phyloP scores from a whole-genome alignment of 64 coral and sea anemone genomes.

The Acropora tenuis region DNA sequence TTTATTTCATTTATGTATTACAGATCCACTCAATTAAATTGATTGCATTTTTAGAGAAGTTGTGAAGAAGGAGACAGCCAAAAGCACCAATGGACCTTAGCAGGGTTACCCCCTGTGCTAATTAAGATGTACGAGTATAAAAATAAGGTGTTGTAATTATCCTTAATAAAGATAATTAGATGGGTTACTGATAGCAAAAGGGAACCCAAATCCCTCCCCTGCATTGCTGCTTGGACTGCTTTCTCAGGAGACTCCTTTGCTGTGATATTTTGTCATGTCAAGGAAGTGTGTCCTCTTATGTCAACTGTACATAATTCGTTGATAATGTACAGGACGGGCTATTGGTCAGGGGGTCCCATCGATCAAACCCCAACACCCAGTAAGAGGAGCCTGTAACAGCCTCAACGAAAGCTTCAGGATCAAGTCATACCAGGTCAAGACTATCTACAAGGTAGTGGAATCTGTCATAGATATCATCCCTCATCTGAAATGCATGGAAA shows the following conservation, averaged over 20 bases:
- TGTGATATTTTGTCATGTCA: conserved; percentile 57
- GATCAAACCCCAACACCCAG: conserved; percentile 31
- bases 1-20: conserved; percentile 17
- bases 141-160: conserved; percentile 61
- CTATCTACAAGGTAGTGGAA: conserved; percentile 37
- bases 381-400: conserved; percentile 30
- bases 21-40: conserved; percentile 29
- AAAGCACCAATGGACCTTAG: conserved; percentile 5
- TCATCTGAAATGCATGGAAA: conserved; percentile 41
- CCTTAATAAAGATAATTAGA: conserved; percentile 28
- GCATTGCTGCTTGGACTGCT: conserved; percentile 59
- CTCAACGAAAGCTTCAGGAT: conserved; percentile 14
- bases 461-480: conserved; percentile 45
- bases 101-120: conserved; percentile 7
- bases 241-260: conserved; percentile 60
- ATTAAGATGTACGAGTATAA: conserved; percentile 28
- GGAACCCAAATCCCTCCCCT: conserved; percentile 35
- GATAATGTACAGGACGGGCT: conserved; percentile 3
- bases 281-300: conserved; percentile 11
- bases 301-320: conserved; percentile 22
- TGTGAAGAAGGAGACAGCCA: not conserved
- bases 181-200: conserved; percentile 49
- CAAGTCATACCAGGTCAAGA: conserved; percentile 37
- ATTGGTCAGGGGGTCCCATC: conserved; percentile 18
- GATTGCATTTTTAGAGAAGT: not conserved